Evolutionary conservation across 2,888 invertebrate genomes (phyloP).

Genomic region (Alsophila aescularia): DNA sequence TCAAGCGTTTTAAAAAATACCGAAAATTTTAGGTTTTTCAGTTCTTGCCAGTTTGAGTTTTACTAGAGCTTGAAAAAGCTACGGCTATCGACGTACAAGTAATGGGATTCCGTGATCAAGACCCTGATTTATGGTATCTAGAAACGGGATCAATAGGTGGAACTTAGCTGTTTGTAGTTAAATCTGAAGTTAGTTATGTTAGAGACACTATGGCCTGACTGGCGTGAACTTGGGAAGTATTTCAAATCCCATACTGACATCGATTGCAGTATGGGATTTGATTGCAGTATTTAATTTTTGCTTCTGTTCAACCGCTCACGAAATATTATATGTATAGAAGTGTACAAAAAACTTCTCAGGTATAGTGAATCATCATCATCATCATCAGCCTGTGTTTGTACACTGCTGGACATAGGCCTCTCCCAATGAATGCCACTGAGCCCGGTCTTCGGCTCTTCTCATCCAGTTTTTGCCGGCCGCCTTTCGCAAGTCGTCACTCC

Average conservation of each 20-base stretch:
- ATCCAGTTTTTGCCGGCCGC: too few relatives aligned
- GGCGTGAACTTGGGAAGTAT: constrained; percentile 1
- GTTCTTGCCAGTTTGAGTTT: constrained; percentile 33
- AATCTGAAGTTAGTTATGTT: constrained; percentile 6
- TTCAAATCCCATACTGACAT: neutral
- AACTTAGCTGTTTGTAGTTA: constrained; percentile 37
- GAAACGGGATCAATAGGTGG: constrained; percentile 39
- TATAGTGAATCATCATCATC: too few relatives aligned
- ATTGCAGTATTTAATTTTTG: too few relatives aligned
- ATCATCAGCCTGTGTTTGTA: too few relatives aligned
- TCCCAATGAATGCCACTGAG: too few relatives aligned
- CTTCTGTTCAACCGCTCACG: too few relatives aligned
- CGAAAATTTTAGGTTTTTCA: neutral
- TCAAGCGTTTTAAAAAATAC: too few relatives aligned
- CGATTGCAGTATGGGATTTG: neutral
- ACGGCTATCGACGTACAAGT: constrained; percentile 63
- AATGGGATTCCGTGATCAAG: constrained; percentile 58
- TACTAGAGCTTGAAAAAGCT: constrained; percentile 44
- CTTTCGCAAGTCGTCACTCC: too few relatives aligned
- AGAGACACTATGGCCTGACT: neutral
- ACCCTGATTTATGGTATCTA: constrained; percentile 48
- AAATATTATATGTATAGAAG: too few relatives aligned
- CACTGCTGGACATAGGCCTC: too few relatives aligned
- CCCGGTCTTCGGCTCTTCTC: too few relatives aligned
- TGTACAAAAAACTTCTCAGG: too few relatives aligned